Base-by-base conservation (phyloP, 2,797 vertebrate genomes). In the Pangasius larnaudii region DNA sequence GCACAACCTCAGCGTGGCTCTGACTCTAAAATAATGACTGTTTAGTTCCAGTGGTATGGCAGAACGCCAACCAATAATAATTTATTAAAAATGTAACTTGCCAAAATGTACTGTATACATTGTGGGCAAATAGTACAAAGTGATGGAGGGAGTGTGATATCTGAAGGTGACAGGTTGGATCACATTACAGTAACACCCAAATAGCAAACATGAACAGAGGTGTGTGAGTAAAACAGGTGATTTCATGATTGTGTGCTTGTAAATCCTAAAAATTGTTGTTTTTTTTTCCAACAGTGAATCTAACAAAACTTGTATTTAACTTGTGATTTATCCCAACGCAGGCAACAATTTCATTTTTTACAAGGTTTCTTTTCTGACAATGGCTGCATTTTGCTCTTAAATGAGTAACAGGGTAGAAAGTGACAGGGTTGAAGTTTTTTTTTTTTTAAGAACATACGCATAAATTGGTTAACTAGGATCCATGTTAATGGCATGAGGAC, bases 111-210 rank as follows among this genome's bases (percentile, higher is more conserved):
- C 59, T 33, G 46, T 75, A 74, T 33, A 74, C 1, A 2, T 36
- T 42, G 5, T 75, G 56, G 33, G 36, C 67, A 74, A 71, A 56
- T 69, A 6, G 36, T 74, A 8, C 14, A 59, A 49, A 75, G 18
- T 58, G 33, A 61, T 22, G 14, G 18, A 46, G 14, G 78, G 75
- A 89, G 78, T 88, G 74, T 42, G 79, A 82, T 87, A 87, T 85
- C 88, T 85, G 27, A 88, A 89, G 81, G 63, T 59, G 80, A 84
- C 8, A 69, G 74, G 22, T 79, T 86, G 61, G 84, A 90, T 90
- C 56, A 19, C 39, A 77, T 79, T 80, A 75, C 42, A 85, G 72
- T 13, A 85, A 59, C 72, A 16, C 67, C 65, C 9, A 27, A 80
- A 87, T 72, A 79, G 19, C 51, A 22, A 33, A 74, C 36, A 51